Evolutionary conservation across 2,888 invertebrate genomes (phyloP).

Genomic region (Ochropacha duplaris): DNA sequence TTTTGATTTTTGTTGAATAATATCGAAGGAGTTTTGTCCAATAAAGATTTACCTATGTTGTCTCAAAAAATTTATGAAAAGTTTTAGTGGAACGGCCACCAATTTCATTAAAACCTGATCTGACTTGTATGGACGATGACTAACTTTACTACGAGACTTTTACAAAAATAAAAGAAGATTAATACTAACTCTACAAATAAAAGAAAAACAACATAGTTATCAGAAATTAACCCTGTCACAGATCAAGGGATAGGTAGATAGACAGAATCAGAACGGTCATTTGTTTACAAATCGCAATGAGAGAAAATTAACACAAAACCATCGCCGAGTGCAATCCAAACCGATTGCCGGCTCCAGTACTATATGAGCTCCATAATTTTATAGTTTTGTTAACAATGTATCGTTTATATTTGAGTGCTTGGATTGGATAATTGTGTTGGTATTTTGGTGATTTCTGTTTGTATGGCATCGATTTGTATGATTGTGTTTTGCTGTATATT

Average conservation of each 20-base stretch:
- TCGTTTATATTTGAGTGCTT: background rate
- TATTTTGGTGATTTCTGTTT: background rate
- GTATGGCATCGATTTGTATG: background rate
- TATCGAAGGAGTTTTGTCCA: too few species aligned
- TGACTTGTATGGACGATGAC: too few species aligned
- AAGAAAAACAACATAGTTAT: too few species aligned
- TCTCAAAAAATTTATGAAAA: too few species aligned
- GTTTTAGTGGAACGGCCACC: too few species aligned
- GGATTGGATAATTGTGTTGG: background rate
- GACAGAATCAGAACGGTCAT: background rate
- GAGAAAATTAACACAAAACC: background rate
- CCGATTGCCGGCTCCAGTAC: background rate
- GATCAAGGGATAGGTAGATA: conserved; percentile 10
- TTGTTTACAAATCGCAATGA: background rate
- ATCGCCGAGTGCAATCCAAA: background rate
- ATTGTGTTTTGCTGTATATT: background rate
- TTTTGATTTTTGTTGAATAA: too few species aligned
- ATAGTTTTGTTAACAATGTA: background rate
- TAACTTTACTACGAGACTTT: too few species aligned
- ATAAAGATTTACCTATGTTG: too few species aligned
- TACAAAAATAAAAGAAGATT: too few species aligned
- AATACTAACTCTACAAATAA: too few species aligned
- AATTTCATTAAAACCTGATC: too few species aligned
- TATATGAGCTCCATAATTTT: background rate
- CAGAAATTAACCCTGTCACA: too few species aligned